phyloP scores from a whole-genome alignment of 2,113 vertebrate species.

The Leptocoma aspasia region DNA sequence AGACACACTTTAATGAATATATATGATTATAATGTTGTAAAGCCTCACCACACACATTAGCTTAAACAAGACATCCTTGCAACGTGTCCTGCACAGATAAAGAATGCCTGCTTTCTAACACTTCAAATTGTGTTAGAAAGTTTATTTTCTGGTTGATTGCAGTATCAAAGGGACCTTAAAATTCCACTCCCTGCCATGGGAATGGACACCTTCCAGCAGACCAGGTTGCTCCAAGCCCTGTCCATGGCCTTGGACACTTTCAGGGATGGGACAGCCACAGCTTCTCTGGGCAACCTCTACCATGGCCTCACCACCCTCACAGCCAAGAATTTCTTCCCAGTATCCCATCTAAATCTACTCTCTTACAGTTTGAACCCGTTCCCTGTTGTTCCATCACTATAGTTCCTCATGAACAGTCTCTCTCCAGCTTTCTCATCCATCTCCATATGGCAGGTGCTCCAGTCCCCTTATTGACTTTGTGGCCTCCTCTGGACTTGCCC shows the following conservation, averaged over 20 bases:
- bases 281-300: neutral
- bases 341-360: neutral
- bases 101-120: neutral
- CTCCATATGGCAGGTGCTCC: neutral
- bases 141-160: neutral
- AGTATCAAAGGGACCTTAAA: neutral
- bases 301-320: neutral
- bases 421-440: neutral
- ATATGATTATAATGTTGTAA: neutral
- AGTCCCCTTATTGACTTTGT: accelerated
- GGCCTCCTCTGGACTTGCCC: neutral
- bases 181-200: neutral
- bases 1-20: neutral
- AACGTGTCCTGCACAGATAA: neutral
- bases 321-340: neutral
- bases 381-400: neutral
- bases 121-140: neutral
- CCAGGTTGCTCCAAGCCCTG: accelerated
- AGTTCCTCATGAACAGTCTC: neutral
- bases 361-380: neutral
- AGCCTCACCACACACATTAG: neutral
- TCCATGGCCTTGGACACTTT: neutral
- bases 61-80: neutral
- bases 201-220: neutral
- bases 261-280: neutral